Evolutionary conservation across 92 coral and sea anemone species (phyloP), one percentile per base, ranked within the genome.

Genomic region (Paramuricea clavata): DNA sequence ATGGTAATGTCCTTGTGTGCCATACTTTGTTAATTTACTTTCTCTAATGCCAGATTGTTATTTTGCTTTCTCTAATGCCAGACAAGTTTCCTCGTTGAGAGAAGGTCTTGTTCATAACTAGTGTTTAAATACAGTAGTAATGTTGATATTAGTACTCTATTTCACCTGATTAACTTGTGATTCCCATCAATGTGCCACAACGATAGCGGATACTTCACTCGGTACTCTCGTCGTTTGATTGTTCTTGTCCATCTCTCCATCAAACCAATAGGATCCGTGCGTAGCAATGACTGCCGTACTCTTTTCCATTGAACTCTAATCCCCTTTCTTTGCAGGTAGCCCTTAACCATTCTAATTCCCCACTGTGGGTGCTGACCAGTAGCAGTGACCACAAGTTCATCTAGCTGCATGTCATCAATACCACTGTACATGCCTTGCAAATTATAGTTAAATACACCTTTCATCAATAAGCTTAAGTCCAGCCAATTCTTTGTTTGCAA

Each of bases 181-280:
- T 82, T 34, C 12, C 88, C 88, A 69, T 88, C 92, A 88, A 89
- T 78, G 73, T 90, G 93, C 91, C 93, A 91, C 21, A 91, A 59
- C 21, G 91, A 75, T n/a, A 82, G 81, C 47, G 91, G 93, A n/a
- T 87, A 69, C 61, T 69, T 79, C 21, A 82, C 93, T 35, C 57
- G 77, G 78, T 91, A 91, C 36, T 65, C 64, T 60, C 93, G 44
- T 34, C 91, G 70, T 65, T 76, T 81, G 7, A 77, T 64, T 74
- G 91, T 69, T 59, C 12, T 36, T 61, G 17, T 72, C 76, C 86
- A 86, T 71, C 93, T 73, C 62, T 64, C 73, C 71, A 82, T 73
- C 44, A 90, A 80, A 19, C 88, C 93, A 30, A 82, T 42, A 36
- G 91, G 93, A 64, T 90, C 93, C 27, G 85, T 82, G 28, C 88